These are phyloP conservation scores for Microtus oregoni DNA, from an alignment of 2,113 vertebrate species.

Conservation along the genomic window DNA sequence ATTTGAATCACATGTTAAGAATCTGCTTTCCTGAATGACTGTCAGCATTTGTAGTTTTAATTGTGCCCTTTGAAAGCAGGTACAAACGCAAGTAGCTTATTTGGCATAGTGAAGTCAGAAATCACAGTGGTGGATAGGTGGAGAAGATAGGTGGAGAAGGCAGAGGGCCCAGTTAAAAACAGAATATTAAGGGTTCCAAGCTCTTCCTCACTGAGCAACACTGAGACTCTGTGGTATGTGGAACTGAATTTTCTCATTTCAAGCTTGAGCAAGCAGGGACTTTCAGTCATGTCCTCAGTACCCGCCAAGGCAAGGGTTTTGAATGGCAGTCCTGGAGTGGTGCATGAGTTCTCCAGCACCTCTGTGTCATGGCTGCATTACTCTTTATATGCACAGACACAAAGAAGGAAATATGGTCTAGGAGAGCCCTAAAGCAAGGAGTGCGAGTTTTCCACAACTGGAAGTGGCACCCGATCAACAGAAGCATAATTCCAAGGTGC, in stretches of 20 bases:
- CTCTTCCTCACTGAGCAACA: too few species aligned
- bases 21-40: background rate
- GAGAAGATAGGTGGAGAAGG: background rate
- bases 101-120: background rate
- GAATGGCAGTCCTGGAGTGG: background rate
- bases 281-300: background rate
- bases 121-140: background rate
- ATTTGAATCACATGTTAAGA: background rate
- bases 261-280: background rate
- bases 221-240: rapidly evolving
- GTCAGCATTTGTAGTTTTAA: background rate
- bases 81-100: background rate
- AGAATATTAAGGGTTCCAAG: background rate
- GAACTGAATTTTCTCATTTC: background rate
- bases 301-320: background rate
- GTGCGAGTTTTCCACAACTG: background rate
- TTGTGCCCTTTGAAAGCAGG: slow-evolving; percentile 4
- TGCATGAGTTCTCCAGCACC: background rate
- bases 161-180: background rate
- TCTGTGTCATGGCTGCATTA: background rate
- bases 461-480: background rate
- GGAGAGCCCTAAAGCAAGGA: background rate
- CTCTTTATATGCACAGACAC: background rate
- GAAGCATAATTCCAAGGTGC: background rate
- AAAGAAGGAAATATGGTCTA: background rate